These are phyloP conservation scores for Brachypteracias leptosomus DNA, from an alignment of 2,113 vertebrate genomes.

Conservation along the genomic window DNA sequence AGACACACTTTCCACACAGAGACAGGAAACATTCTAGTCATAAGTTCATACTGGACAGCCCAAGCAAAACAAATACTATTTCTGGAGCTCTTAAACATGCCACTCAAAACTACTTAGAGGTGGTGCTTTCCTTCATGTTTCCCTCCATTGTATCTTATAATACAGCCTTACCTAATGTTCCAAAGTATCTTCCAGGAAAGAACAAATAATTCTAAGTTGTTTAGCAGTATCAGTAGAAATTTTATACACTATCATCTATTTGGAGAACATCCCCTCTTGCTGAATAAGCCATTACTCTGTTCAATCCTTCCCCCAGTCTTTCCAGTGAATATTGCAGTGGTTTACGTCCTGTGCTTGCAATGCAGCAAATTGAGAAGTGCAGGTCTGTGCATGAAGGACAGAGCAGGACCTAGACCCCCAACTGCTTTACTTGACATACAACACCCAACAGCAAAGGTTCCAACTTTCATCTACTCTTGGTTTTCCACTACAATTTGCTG, in stretches of 20 bases:
- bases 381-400: not conserved
- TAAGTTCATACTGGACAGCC: not conserved
- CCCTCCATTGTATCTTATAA: not conserved
- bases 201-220: not conserved
- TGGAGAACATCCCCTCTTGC: not conserved
- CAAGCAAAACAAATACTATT: not conserved
- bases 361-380: not conserved
- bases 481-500: not conserved
- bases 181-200: not conserved
- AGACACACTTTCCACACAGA: not conserved
- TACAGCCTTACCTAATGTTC: not conserved
- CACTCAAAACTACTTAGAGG: not conserved
- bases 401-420: not conserved
- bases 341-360: not conserved
- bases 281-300: not conserved
- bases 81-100: not conserved
- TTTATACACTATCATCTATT: not conserved
- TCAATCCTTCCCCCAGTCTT: not conserved
- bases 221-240: not conserved
- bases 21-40: not conserved
- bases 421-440: not conserved
- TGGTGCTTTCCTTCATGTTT: not conserved
- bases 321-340: not conserved
- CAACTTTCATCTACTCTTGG: not conserved
- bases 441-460: not conserved